Evolutionary conservation across 2,888 invertebrate genomes (phyloP).

Genomic region (Drosophila phalerata): DNA sequence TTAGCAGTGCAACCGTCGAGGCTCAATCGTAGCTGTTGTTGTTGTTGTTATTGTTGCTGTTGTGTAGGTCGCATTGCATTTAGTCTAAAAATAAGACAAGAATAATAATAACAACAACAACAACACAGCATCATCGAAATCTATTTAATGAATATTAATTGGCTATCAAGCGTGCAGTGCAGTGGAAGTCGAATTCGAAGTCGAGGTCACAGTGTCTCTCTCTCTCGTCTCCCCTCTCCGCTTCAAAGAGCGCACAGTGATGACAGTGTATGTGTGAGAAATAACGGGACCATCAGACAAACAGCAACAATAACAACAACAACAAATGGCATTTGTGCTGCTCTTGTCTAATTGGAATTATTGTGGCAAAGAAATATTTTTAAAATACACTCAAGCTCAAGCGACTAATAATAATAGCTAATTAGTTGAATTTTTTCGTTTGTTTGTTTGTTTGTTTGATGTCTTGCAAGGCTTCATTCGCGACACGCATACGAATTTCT

Average conservation of each 20-base stretch:
- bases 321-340: slow-evolving; percentile 63
- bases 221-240: neutral
- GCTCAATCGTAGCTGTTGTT: slow-evolving; percentile 1
- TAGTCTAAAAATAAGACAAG: slow-evolving; percentile 63
- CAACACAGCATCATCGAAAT: slow-evolving; percentile 57
- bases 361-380: slow-evolving; percentile 69
- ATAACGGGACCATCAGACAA: slow-evolving; percentile 68
- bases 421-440: slow-evolving; percentile 61
- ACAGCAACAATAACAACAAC: slow-evolving; percentile 45
- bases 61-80: slow-evolving; percentile 45
- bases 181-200: slow-evolving; percentile 48
- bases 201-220: slow-evolving; percentile 55
- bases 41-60: slow-evolving; percentile 12
- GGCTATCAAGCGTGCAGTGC: slow-evolving; percentile 61
- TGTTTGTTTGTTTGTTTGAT: slow-evolving; percentile 40
- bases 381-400: slow-evolving; percentile 54
- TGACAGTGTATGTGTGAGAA: slow-evolving; percentile 50
- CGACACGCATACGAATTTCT: slow-evolving; percentile 77
- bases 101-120: slow-evolving; percentile 35
- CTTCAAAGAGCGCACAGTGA: slow-evolving; percentile 13
- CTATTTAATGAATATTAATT: slow-evolving; percentile 77
- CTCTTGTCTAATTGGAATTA: slow-evolving; percentile 69
- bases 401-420: slow-evolving; percentile 74
- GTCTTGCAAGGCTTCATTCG: slow-evolving; percentile 65
- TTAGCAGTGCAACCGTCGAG: neutral